phyloP scores from a whole-genome alignment of 2,888 invertebrate species.

The Gastrophysa polygoni region DNA sequence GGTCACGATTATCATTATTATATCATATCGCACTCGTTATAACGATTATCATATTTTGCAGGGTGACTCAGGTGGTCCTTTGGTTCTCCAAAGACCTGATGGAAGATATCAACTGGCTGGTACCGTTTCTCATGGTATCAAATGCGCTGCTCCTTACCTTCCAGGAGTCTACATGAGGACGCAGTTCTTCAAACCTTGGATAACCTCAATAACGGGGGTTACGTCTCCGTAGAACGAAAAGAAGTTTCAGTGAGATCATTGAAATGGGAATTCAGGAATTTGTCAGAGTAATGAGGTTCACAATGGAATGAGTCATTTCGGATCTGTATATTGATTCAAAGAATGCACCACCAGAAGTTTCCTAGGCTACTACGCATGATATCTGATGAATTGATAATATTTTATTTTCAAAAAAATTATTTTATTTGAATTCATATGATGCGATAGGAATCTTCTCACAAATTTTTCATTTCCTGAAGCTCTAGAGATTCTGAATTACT shows the following conservation, averaged over 20 bases:
- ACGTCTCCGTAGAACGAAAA: slow-evolving; percentile 26
- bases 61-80: slow-evolving; percentile 93
- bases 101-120: slow-evolving; percentile 89
- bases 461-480: no score
- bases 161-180: slow-evolving; percentile 95
- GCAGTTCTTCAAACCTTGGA: slow-evolving; percentile 90
- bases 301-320: no score
- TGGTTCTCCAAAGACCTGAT: slow-evolving; percentile 81
- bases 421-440: no score
- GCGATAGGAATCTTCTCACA: no score
- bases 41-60: slow-evolving; percentile 60
- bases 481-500: no score
- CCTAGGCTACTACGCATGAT: no score
- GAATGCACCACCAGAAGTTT: no score
- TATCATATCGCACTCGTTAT: no score
- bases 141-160: slow-evolving; percentile 89
- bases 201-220: slow-evolving; percentile 83
- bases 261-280: not conserved
- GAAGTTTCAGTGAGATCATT: slow-evolving; percentile 1
- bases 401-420: no score
- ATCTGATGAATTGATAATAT: no score
- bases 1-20: no score
- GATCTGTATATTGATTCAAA: no score
- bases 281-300: not conserved
- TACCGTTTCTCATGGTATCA: slow-evolving; percentile 94